A percentile compares a stretch with the other conserved stretches of the same genome.
Evolutionary conservation across 2,888 invertebrate genomes (phyloP).

Genomic region (Xanthorhoe spadicearia): DNA sequence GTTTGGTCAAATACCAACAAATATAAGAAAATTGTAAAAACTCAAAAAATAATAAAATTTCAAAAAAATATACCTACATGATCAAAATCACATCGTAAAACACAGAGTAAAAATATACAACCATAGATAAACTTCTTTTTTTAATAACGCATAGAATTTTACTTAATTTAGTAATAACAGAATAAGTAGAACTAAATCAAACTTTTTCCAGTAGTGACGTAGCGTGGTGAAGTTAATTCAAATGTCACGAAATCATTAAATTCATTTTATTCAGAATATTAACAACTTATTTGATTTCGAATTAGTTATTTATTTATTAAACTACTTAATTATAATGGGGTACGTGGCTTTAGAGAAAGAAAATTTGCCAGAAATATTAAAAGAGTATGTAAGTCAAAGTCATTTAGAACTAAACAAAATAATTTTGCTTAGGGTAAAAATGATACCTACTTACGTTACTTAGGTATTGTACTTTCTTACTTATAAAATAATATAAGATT

Average conservation of each 20-base stretch:
- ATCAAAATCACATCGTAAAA: background rate
- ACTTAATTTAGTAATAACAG: no score
- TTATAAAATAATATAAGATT: no score
- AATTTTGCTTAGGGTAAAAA: no score
- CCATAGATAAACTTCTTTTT: no score
- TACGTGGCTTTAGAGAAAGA: conserved; percentile 62
- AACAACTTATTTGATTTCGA: background rate
- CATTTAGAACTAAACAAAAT: no score
- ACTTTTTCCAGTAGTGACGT: background rate
- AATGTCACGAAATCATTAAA: background rate
- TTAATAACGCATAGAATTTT: no score
- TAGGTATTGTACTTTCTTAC: no score
- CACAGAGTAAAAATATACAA: no score
- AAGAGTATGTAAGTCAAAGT: conserved; percentile 56
- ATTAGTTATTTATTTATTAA: conserved; percentile 20
- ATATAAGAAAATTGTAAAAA: conserved; percentile 3
- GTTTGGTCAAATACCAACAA: background rate
- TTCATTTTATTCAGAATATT: background rate
- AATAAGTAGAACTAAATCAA: no score
- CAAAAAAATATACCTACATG: conserved; percentile 7
- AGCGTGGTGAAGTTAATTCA: background rate
- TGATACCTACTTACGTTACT: no score
- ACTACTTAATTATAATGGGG: conserved; percentile 48
- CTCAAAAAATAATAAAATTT: conserved; percentile 9
- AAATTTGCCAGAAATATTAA: conserved; percentile 55